Base-by-base conservation (phyloP, 2,888 invertebrate species). In the Dicyrtoma fusca region DNA sequence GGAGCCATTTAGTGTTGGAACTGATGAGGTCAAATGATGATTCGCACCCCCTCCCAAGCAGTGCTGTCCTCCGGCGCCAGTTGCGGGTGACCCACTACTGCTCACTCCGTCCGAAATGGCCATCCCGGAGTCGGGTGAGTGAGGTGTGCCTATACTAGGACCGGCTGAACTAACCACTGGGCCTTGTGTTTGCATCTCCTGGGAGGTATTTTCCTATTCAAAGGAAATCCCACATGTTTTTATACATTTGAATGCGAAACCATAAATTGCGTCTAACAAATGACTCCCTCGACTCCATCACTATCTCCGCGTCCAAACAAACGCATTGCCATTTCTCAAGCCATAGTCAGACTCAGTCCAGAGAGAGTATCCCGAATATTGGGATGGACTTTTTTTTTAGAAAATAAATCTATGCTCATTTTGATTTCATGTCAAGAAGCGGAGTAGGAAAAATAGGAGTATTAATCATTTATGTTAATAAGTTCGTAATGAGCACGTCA, bases 21-120 rank as follows among this genome's bases (percentile, higher is more conserved):
- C 59, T 23, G 63, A 57, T 34, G 69, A 69, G 59, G 66, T 65
- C 53, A 71, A 49, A 62, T 74, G 74, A 53, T 66, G 66, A 47
- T 64, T 69, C 66, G 69, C 71, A 61, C 74, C 62, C 42, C 75
- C 75, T 65, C 76, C 75, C 61, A 77, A 75, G 70, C 77, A 77
- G 69, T 85, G 85, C 62, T 84, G 83, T 25, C 86, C 86, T 76
- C 85, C 84, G 72, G 76, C 87, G 86, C 86, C 86, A 49, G 83
- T 81, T 57, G 83, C 82, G 69, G 87, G 81, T 0, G 87, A 87
- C 1, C 86, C 76, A 81, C 86, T 82, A 80, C 81, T 83, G 81
- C 71, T 81, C 65, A 81, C 81, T 34, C 87, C 87, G 73, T 87
- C 87, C 76, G 87, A 87, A 34, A 87, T 87, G 4, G 82, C 86